Conservation (phyloP, 2,113 vertebrate species). For the Prunella fulvescens region DNA sequence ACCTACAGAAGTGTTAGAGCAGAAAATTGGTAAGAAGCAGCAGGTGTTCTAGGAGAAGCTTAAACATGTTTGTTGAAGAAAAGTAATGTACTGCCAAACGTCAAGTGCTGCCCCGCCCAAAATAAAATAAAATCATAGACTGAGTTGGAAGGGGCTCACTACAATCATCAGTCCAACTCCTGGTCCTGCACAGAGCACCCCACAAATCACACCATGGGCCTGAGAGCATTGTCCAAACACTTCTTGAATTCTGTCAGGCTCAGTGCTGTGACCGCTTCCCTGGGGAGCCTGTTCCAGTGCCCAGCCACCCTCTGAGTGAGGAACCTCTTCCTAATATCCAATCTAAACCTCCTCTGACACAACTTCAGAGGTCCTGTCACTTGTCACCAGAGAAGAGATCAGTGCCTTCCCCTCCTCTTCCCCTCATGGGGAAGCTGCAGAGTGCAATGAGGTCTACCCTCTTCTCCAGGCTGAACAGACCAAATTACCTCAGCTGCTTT, state of each 20-base stretch:
- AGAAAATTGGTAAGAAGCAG: background rate
- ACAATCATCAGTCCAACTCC: background rate
- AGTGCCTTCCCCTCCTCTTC: background rate
- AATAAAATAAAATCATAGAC: background rate
- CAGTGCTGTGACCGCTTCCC: background rate
- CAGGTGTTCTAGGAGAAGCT: background rate
- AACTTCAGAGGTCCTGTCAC: background rate
- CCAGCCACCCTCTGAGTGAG: background rate
- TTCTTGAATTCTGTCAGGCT: background rate
- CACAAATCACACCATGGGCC: background rate
- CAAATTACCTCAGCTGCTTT: background rate
- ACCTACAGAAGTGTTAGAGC: slow-evolving; percentile 65
- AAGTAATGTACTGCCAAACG: background rate
- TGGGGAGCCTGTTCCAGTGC: background rate
- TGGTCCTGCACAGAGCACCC: background rate
- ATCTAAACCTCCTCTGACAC: background rate
- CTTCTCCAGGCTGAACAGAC: background rate
- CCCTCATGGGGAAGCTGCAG: background rate
- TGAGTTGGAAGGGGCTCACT: background rate
- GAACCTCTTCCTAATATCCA: background rate
- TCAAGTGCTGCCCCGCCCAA: background rate
- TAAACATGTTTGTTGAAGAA: background rate
- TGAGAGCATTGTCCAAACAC: background rate
- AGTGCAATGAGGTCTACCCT: background rate
- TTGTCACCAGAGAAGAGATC: background rate